Conservation (phyloP, 2,888 invertebrate genomes). For the Coecobrya sp. region DNA sequence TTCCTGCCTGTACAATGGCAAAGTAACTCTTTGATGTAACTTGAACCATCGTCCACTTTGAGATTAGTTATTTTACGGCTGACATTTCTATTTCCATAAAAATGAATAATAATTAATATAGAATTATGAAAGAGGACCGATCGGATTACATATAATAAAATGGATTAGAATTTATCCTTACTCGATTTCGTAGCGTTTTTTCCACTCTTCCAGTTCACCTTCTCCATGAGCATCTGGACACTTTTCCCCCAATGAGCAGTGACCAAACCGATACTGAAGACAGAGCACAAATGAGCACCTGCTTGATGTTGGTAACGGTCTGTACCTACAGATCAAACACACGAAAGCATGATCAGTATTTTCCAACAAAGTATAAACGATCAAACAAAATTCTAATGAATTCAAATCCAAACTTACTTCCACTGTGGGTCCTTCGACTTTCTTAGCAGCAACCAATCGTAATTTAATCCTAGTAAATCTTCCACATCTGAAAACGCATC, state of each 20-base stretch:
- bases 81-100: slow-evolving; percentile 65
- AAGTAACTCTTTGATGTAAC: slow-evolving; percentile 80
- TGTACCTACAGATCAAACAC: slow-evolving; percentile 79
- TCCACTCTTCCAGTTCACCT: slow-evolving; percentile 92
- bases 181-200: slow-evolving; percentile 88
- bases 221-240: slow-evolving; percentile 93
- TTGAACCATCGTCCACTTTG: slow-evolving; percentile 79
- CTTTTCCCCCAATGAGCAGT: slow-evolving; percentile 91
- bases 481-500: slow-evolving; percentile 86
- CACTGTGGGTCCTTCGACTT: slow-evolving; percentile 83
- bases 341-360: too few relatives aligned
- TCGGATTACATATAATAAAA: background rate
- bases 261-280: slow-evolving; percentile 87
- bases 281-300: slow-evolving; percentile 84
- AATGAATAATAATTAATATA: slow-evolving; percentile 1
- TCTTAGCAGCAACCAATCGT: slow-evolving; percentile 83
- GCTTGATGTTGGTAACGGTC: slow-evolving; percentile 83
- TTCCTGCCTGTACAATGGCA: slow-evolving; percentile 72
- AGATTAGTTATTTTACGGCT: slow-evolving; percentile 72
- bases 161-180: slow-evolving; percentile 49
- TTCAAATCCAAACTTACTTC: slow-evolving; percentile 81
- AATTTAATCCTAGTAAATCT: slow-evolving; percentile 82
- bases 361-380: too few relatives aligned
- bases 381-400: background rate
- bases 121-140: background rate